Percentiles rank a stretch among this genome's conserved stretches.
These are phyloP conservation scores for Ictalurus furcatus DNA, from an alignment of 2,113 vertebrate species.

Conservation along the genomic window DNA sequence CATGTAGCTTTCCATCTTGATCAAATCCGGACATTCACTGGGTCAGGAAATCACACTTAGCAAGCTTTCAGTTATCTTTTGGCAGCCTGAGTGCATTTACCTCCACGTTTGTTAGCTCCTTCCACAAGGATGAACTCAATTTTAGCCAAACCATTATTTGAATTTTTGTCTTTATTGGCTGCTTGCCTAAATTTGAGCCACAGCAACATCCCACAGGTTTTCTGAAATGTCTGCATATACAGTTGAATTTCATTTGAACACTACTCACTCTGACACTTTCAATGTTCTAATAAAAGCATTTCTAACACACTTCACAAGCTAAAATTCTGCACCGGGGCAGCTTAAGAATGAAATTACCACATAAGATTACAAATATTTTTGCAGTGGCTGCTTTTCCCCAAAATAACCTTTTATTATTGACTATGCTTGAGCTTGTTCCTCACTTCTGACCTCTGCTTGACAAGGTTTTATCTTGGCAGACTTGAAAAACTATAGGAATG, in stretches of 20 bases:
- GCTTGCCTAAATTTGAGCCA: background rate
- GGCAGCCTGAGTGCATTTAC: background rate
- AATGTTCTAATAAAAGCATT: background rate
- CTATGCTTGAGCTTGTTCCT: background rate
- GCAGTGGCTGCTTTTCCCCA: background rate
- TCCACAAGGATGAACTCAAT: background rate
- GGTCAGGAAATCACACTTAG: background rate
- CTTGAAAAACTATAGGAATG: slow-evolving; percentile 4
- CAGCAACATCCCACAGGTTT: background rate
- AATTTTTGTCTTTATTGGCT: background rate
- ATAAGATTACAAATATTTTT: background rate
- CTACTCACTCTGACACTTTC: background rate
- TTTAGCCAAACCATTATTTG: background rate
- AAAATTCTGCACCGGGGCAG: background rate
- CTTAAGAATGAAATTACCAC: background rate
- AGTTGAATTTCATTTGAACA: background rate
- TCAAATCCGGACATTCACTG: background rate
- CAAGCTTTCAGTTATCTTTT: background rate
- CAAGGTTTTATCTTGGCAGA: background rate
- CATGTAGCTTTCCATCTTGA: background rate
- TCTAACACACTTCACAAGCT: background rate
- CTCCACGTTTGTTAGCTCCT: background rate
- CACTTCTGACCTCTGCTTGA: slow-evolving; percentile 9
- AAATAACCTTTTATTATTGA: background rate
- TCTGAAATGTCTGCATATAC: background rate